These are phyloP conservation scores for Rhinichthys klamathensis DNA, from an alignment of 2,113 vertebrate species.

Conservation along the genomic window DNA sequence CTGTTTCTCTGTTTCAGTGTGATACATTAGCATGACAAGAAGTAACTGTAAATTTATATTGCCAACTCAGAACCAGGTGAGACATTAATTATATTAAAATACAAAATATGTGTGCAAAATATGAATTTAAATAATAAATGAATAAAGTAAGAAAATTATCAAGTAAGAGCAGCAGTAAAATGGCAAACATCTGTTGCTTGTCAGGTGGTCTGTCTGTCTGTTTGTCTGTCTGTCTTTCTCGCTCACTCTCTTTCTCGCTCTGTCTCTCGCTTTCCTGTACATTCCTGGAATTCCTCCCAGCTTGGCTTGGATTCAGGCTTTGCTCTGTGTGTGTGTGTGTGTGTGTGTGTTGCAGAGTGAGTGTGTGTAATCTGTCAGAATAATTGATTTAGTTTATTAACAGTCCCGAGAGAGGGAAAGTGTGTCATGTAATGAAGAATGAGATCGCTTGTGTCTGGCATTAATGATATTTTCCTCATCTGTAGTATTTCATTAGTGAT, in stretches of 20 bases:
- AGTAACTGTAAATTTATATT: neutral
- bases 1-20: neutral
- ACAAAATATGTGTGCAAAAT: neutral
- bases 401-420: conserved; percentile 44
- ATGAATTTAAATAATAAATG: neutral
- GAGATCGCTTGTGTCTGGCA: conserved; percentile 32
- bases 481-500: conserved; percentile 63
- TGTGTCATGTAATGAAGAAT: conserved; percentile 58
- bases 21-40: neutral
- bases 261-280: conserved; percentile 9
- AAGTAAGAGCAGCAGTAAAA: neutral
- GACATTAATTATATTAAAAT: neutral
- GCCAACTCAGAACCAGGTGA: neutral
- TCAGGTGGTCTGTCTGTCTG: neutral
- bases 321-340: conserved; percentile 41
- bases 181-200: conserved; percentile 7
- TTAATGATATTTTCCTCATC: conserved; percentile 58
- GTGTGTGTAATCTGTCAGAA: conserved; percentile 58
- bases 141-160: neutral
- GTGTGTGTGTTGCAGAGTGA: conserved; percentile 20
- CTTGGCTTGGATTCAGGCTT: conserved; percentile 33
- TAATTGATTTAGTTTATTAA: conserved; percentile 67
- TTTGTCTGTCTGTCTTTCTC: neutral
- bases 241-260: neutral
- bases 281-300: conserved; percentile 29